Evolutionary conservation across 2,888 invertebrate genomes (phyloP).

Genomic region (Gasteruption jaculator): DNA sequence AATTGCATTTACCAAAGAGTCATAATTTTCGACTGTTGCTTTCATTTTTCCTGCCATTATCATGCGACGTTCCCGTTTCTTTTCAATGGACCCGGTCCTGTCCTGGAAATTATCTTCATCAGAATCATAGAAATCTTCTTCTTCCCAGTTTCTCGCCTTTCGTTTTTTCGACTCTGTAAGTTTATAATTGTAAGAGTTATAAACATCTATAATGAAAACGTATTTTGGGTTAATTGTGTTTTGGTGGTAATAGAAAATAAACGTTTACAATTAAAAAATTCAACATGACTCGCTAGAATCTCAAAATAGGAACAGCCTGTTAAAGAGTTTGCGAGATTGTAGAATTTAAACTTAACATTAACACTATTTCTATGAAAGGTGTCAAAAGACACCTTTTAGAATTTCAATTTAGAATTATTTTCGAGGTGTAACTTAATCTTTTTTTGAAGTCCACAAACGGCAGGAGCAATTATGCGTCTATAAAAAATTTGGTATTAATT

Average conservation of each 20-base stretch:
- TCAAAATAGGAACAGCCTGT: too few species aligned
- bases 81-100: slow-evolving; percentile 88
- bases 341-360: too few species aligned
- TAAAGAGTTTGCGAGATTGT: too few species aligned
- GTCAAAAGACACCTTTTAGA: too few species aligned
- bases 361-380: too few species aligned
- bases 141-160: slow-evolving; percentile 74
- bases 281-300: too few species aligned
- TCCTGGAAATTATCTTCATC: slow-evolving; percentile 96
- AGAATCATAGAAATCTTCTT: slow-evolving; percentile 88
- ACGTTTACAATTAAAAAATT: too few species aligned
- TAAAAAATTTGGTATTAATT: too few species aligned
- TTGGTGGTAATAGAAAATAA: slow-evolving; percentile 12
- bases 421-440: too few species aligned
- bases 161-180: slow-evolving; percentile 72
- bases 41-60: slow-evolving; percentile 57
- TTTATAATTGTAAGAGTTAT: slow-evolving; percentile 1
- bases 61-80: slow-evolving; percentile 78
- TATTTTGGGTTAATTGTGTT: slow-evolving; percentile 5
- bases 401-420: too few species aligned
- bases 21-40: slow-evolving; percentile 64
- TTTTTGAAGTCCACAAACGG: too few species aligned
- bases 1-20: slow-evolving; percentile 63
- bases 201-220: slow-evolving; percentile 9
- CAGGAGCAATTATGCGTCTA: too few species aligned